A percentile compares a stretch with the other conserved stretches of the same genome.
Conservation (phyloP, 2,888 invertebrate species). For the Epistrophe grossulariae region DNA sequence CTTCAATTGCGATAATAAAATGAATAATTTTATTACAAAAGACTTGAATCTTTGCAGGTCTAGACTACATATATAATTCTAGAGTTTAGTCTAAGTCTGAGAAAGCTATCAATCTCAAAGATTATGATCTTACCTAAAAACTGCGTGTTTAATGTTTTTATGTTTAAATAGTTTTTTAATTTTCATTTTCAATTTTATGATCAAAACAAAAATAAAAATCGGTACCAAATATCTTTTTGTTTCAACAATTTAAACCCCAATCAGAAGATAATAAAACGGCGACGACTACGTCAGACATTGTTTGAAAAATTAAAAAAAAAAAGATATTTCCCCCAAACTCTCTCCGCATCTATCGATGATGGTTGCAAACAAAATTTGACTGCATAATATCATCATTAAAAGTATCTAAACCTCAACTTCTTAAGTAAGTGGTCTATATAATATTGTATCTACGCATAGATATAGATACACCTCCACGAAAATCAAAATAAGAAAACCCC, state of each 20-base stretch:
- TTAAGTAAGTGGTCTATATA: conserved; percentile 64
- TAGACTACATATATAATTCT: conserved; percentile 46
- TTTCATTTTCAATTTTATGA: conserved; percentile 57
- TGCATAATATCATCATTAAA: conserved; percentile 20
- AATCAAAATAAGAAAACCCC: conserved; percentile 52
- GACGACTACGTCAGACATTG: conserved; percentile 43
- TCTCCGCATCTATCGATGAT: not conserved
- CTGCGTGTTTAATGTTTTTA: conserved; percentile 16
- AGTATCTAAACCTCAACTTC: conserved; percentile 60
- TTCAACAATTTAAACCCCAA: conserved; percentile 27
- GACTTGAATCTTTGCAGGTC: conserved; percentile 41
- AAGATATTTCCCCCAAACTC: not conserved
- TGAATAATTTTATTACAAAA: conserved; percentile 56
- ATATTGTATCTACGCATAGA: not conserved
- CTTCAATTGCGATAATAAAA: conserved; percentile 62
- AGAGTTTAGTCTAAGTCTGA: conserved; percentile 66
- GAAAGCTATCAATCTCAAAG: conserved; percentile 63
- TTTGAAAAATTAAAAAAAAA: not conserved
- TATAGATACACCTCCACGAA: conserved; percentile 55
- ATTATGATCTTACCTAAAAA: conserved; percentile 64
- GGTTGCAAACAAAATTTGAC: conserved; percentile 39
- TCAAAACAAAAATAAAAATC: conserved; percentile 58
- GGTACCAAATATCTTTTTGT: conserved; percentile 24
- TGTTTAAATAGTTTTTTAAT: conserved; percentile 55
- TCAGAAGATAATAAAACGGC: conserved; percentile 39